phyloP scores from a whole-genome alignment of 2,797 vertebrate genomes.

The Lagodon rhomboides region DNA sequence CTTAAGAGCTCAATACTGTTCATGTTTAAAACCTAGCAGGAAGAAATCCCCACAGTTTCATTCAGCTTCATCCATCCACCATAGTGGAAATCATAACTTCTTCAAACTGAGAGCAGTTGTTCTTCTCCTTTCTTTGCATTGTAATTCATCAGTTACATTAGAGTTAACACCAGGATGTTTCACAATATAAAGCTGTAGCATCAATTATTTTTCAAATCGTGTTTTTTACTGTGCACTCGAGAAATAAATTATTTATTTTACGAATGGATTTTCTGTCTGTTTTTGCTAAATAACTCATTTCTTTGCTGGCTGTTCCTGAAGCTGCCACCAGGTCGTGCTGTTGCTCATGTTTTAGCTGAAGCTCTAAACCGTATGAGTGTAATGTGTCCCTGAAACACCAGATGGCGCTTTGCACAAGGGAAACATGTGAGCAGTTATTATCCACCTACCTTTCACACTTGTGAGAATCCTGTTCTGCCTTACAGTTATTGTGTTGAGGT shows the following conservation, averaged over 20 bases:
- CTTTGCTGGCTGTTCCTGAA: neutral
- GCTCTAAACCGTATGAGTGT: neutral
- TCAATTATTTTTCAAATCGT: neutral
- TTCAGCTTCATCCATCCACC: too few relatives aligned
- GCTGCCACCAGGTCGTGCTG: constrained; percentile 13
- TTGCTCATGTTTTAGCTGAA: neutral
- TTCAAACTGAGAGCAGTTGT: neutral
- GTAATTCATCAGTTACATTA: too few relatives aligned
- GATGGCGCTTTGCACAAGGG: constrained; percentile 25
- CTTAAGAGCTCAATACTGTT: neutral
- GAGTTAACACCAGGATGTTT: neutral
- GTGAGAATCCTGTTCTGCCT: neutral
- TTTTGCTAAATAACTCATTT: neutral
- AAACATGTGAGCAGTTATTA: neutral
- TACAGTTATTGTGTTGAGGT: neutral
- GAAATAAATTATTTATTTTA: neutral
- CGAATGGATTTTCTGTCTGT: neutral
- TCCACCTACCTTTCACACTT: neutral
- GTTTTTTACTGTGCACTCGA: too few relatives aligned
- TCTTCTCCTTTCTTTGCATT: neutral
- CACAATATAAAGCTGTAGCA: neutral
- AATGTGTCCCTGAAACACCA: constrained; percentile 7
- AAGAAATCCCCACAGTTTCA: too few relatives aligned
- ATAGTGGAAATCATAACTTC: neutral
- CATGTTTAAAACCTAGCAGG: too few relatives aligned